Conservation (phyloP, 2,113 vertebrate genomes). For the Aptenodytes patagonicus region DNA sequence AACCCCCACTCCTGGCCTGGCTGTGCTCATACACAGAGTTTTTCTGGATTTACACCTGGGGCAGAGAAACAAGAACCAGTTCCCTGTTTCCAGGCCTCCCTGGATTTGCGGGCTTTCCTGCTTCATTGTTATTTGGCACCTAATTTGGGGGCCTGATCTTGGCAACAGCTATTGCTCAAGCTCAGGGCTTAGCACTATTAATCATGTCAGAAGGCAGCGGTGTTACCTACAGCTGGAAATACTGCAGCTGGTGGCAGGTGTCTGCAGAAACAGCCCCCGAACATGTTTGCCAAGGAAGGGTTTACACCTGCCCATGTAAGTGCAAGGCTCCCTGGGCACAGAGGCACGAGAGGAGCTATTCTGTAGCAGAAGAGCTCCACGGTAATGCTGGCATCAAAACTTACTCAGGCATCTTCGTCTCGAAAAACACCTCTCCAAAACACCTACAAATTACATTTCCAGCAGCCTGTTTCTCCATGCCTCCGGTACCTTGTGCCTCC, state of each 20-base stretch:
- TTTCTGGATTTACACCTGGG: background rate
- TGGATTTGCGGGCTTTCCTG: background rate
- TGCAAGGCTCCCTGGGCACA: background rate
- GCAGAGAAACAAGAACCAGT: background rate
- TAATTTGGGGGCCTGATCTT: background rate
- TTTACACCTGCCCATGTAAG: background rate
- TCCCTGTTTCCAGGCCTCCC: background rate
- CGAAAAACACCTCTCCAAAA: background rate
- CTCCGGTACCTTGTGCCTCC: background rate
- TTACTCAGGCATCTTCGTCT: background rate
- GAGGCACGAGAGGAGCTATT: background rate
- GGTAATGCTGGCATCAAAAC: background rate
- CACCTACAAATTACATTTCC: background rate
- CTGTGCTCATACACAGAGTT: rapidly evolving
- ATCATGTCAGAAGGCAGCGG: background rate
- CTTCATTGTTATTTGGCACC: background rate
- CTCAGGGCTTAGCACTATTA: background rate
- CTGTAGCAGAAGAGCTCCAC: background rate
- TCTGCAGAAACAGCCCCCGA: background rate
- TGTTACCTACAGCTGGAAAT: background rate
- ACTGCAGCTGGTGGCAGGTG: background rate
- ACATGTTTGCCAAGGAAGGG: background rate
- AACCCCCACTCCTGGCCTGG: background rate
- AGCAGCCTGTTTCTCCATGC: background rate
- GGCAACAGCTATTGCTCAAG: background rate